Evolutionary conservation across 2,888 invertebrate species (phyloP), one percentile per base, ranked within the genome.

Genomic region (Tricholauxania praeusta): DNA sequence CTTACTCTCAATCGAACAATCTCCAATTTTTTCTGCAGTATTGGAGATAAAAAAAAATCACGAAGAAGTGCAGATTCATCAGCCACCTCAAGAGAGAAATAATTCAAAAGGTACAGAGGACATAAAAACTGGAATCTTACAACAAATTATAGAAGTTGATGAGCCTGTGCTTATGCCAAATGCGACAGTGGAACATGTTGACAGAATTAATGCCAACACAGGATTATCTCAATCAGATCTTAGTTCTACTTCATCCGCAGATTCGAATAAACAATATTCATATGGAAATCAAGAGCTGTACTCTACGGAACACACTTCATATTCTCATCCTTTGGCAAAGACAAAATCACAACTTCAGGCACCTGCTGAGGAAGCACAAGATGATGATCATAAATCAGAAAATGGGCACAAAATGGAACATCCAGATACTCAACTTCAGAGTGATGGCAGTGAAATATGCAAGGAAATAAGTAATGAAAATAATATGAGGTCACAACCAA

Each of bases 221-320:
- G 96, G 96, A 0, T 89, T 96, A 3, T 93, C 94, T 7, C 94
- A 94, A 82, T 95, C 95, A 7, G 94, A 94, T 82, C 89, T 93
- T 0, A 94, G 94, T 82, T 90, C 93, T 82, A 82, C 82, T 3
- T 92, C 92, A 17, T 94, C 94, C 47, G 89, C 90, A 63, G 91
- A 91, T 15, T 91, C 92, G 72, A 93, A 93, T 84, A 92, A 92
- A 15, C 93, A 92, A 75, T 93, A 95, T 84, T 91, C 92, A 62
- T 95, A 95, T 83, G 93, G 94, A 71, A 94, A 93, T 83, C 95
- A 95, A 86, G 89, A 91, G 79, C 91, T 93, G 39, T 94, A 94
- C 82, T 93, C 93, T 72, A 90, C 91, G 78, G 93, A 93, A 53
- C 91, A 91, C 73, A 92, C 92, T 74, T 93, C 92, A 10, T 93